These are phyloP conservation scores for Zygaena filipendulae DNA, from an alignment of 2,888 invertebrate species.

Conservation along the genomic window DNA sequence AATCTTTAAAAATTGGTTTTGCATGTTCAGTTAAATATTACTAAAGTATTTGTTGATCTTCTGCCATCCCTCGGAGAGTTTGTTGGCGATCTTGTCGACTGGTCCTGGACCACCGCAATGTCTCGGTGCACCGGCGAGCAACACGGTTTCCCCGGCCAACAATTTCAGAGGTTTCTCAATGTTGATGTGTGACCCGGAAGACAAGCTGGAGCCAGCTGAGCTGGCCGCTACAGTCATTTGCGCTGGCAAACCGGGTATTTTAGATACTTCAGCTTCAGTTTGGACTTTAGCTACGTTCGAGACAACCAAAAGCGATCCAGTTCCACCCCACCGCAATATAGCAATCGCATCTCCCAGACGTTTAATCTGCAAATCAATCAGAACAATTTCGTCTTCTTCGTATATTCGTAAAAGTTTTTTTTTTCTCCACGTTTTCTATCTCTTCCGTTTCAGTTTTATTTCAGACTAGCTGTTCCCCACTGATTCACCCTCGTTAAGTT, in stretches of 20 bases:
- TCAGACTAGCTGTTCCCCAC: too few relatives aligned
- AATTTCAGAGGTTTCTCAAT: constrained; percentile 38
- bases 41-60: constrained; percentile 58
- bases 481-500: too few relatives aligned
- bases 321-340: constrained; percentile 46
- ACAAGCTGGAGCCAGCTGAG: constrained; percentile 37
- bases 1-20: not conserved
- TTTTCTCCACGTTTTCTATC: too few relatives aligned
- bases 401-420: constrained; percentile 14
- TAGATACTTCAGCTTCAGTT: constrained; percentile 54
- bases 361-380: constrained; percentile 54
- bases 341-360: constrained; percentile 60
- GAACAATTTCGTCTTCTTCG: too few relatives aligned
- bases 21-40: constrained; percentile 18
- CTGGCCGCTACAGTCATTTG: constrained; percentile 47
- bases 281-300: constrained; percentile 53
- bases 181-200: constrained; percentile 34
- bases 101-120: constrained; percentile 58
- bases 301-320: constrained; percentile 41
- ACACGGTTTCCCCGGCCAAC: constrained; percentile 38
- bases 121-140: constrained; percentile 44
- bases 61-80: constrained; percentile 58
- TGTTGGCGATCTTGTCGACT: constrained; percentile 53
- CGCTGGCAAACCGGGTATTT: constrained; percentile 41
- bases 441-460: too few relatives aligned